Base-by-base conservation (phyloP, 2,888 invertebrate species). In the Coecobrya sp. region DNA sequence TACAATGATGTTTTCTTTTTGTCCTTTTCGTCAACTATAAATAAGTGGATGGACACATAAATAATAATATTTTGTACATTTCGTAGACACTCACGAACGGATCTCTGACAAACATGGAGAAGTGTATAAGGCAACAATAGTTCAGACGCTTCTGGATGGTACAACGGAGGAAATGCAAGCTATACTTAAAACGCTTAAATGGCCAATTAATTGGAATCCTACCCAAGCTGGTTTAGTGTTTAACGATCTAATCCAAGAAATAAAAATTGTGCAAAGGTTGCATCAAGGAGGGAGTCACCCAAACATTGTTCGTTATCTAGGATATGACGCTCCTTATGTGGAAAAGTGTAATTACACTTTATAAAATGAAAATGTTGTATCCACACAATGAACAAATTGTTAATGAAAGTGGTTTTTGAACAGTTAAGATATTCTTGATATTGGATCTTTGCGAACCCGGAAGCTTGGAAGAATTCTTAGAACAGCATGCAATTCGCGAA, bases 281-380 rank as follows among this genome's bases (percentile, higher is more conserved):
- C 25, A 52, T 27, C 45, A 25, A 49, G 2, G 22, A 19, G 22
- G 16, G 4, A 13, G 55, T 4, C 55, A 55, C 13, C 55, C 55
- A 3, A 22, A 79, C 27, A 79, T 79, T 16, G 52, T 79, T n/a
- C 13, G 79, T 10, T 79, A 79, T 27, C 1, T 79, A 1, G 79
- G 79, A 16, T 52, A 27, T 52, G 22, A 0, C 3, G 52, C 79
- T 5, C 52, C 49, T 0, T 2, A 3, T 13, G 16, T 76, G 11
- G n/a, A 22, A 22, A 22, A 22, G 3, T 45, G 76, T 76, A 49
- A 45, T 22, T 3, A 73, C 22, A 45, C 11, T 11, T 70, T 16
- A n/a, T 70, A 30, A 65, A 1, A 52, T 52, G 52, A 52, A 52
- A 16, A 36, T 36, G 7, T n/a, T n/a, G n/a, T n/a, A n/a, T n/a